Base-by-base conservation (phyloP, 1,140 invertebrate genomes). In the Oedothorax gibbosus region DNA sequence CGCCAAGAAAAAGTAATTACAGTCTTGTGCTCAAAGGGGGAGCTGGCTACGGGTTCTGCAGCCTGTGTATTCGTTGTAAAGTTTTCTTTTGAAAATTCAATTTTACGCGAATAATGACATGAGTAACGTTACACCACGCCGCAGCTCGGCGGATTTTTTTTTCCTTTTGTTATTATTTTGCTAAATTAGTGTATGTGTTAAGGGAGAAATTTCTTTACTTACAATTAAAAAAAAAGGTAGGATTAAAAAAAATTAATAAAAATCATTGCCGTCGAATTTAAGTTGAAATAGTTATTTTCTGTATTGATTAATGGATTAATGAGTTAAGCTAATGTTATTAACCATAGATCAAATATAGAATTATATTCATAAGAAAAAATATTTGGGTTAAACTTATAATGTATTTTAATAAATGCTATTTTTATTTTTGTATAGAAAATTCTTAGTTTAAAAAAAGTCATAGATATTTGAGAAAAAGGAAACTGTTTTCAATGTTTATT, bases 51-150 rank as follows among this genome's bases (percentile, higher is more conserved):
- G 66, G 66, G 10, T 62, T 68, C 66, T 56, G 10, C 51, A 57
- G 18, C 68, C 35, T n/a, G 18, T 78, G 76, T 78, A 78, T 78
- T 78, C 64, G 68, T 79, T 68, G 10, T 12, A 15, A 53, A 60
- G 53, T 69, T 69, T 81, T 81, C 68, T 71, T 62, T 81, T 81
- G 66, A 81, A 81, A 81, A 81, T 81, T 81, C 66, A 81, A 81
- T 81, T 81, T 81, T 56, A 81, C 69, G 51, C 78, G 51, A 65
- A 81, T 81, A 81, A 81, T 81, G 78, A 81, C 68, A 81, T 60
- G 78, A 51, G 66, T 81, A 81, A 81, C 18, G 66, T 71, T 81
- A 81, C 78, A 81, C 64, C 35, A 18, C n/a, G 66, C 18, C 54
- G 35, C n/a, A 77, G 62, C 18, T 2, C 18, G 60, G 14, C 18